These are phyloP conservation scores for Proteles cristata DNA, from an alignment of 2,113 vertebrate genomes.

Conservation along the genomic window DNA sequence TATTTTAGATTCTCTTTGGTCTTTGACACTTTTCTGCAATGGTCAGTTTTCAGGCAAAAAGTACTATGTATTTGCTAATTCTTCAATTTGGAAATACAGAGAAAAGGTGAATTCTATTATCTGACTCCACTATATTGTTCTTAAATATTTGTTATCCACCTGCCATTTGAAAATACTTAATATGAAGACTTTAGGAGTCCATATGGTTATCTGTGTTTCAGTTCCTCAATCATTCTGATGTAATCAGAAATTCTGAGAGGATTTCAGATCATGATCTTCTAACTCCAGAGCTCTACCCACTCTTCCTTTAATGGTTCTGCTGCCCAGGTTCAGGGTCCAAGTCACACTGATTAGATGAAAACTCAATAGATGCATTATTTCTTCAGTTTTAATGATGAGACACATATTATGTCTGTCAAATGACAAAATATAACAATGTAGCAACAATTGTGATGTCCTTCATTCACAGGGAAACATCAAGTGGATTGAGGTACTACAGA, in stretches of 20 bases:
- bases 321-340: neutral
- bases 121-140: neutral
- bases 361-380: neutral
- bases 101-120: neutral
- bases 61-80: neutral
- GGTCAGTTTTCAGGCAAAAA: neutral
- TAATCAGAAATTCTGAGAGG: neutral
- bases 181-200: neutral
- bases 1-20: neutral
- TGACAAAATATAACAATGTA: neutral
- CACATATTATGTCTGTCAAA: neutral
- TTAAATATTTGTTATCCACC: neutral
- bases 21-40: neutral
- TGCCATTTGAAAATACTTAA: neutral
- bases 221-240: neutral
- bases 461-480: neutral
- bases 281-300: neutral
- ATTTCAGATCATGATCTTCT: neutral
- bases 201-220: neutral
- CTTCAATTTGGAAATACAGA: neutral
- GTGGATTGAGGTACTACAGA: neutral
- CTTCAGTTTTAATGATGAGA: neutral
- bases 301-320: neutral
- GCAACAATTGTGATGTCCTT: neutral
- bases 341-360: neutral